Percentiles rank a stretch among this genome's conserved stretches.
Evolutionary conservation across 2,113 vertebrate species (phyloP).

Genomic region (Notechis scutatus): DNA sequence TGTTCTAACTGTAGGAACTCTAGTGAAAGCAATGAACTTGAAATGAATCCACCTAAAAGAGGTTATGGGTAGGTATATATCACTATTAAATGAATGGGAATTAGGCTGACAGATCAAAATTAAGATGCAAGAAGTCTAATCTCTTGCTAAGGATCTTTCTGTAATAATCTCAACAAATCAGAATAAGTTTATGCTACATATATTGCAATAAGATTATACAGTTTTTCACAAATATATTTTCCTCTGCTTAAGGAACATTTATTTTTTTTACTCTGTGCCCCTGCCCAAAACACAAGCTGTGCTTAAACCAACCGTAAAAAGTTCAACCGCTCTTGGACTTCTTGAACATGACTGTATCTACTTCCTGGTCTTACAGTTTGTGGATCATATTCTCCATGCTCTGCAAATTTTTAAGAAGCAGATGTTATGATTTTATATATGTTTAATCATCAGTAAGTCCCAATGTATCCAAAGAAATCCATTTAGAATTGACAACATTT

Average conservation of each 20-base stretch:
- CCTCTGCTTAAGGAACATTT: neutral
- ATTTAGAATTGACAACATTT: neutral
- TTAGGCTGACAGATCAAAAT: neutral
- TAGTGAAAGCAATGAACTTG: neutral
- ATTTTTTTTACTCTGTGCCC: neutral
- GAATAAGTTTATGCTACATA: neutral
- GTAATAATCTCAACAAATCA: neutral
- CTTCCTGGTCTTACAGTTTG: conserved; percentile 95
- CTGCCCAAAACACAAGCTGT: conserved; percentile 4
- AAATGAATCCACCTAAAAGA: neutral
- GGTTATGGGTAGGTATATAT: neutral
- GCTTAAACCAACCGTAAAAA: conserved; percentile 86
- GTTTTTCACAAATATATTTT: neutral
- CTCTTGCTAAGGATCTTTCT: neutral
- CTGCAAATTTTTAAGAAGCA: conserved; percentile 66
- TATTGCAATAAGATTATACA: neutral
- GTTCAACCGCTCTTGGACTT: conserved; percentile 97
- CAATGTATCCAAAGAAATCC: neutral
- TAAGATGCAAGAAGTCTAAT: neutral
- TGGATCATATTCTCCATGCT: conserved; percentile 96
- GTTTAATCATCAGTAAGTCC: neutral
- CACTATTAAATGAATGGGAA: neutral
- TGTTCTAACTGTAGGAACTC: neutral
- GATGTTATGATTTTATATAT: conserved; percentile 32
- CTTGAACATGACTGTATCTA: conserved; percentile 97